Conservation (phyloP, 2,113 vertebrate genomes). For the Tragelaphus imberbis region DNA sequence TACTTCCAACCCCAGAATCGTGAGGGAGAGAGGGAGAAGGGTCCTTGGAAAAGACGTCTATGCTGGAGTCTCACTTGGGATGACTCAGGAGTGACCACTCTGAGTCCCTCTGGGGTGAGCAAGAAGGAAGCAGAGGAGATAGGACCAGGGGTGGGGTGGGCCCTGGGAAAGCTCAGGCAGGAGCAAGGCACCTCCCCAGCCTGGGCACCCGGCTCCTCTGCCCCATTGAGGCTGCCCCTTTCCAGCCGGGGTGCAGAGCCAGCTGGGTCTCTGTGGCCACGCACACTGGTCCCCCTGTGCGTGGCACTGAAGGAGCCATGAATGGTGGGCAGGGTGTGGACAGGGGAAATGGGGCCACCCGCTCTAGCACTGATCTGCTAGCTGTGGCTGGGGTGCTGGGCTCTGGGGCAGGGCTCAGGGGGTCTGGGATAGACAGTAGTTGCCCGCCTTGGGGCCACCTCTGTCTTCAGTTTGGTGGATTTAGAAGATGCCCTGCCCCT, state of each 20-base stretch:
- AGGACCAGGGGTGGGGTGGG: not conserved
- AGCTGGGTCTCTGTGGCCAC: not conserved
- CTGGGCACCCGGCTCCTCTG: fast-evolving
- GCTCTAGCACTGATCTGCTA: not conserved
- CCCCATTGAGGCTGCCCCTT: not conserved
- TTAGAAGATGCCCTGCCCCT: not conserved
- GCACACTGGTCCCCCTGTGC: conserved; percentile 64
- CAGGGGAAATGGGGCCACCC: not conserved
- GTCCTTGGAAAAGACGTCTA: not conserved
- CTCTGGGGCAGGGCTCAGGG: not conserved
- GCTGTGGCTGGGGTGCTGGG: not conserved
- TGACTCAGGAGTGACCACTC: not conserved
- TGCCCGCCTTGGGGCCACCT: not conserved
- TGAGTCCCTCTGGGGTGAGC: not conserved
- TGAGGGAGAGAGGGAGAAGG: not conserved
- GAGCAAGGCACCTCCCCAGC: not conserved
- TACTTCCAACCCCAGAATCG: not conserved
- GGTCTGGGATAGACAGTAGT: too few species aligned
- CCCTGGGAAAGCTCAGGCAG: not conserved
- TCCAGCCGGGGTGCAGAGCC: not conserved
- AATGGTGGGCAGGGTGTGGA: conserved; percentile 28
- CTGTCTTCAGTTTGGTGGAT: not conserved
- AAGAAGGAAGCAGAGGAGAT: not conserved
- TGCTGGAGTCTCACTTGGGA: not conserved
- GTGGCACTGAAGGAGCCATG: conserved; percentile 44